These are phyloP conservation scores for Sebastes ruberrimus DNA, from an alignment of 2,797 vertebrate genomes.

Conservation along the genomic window DNA sequence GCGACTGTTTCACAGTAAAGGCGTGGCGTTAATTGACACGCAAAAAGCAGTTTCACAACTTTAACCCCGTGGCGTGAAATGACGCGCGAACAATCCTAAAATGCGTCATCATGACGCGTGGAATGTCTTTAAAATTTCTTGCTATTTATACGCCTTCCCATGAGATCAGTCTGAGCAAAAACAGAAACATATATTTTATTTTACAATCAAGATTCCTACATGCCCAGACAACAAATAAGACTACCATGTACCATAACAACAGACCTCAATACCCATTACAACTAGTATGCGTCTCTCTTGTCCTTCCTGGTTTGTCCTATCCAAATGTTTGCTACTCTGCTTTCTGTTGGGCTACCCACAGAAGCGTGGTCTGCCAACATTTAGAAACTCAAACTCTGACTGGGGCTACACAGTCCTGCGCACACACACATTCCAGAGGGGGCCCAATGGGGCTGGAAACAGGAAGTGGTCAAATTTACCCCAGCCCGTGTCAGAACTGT, in stretches of 20 bases:
- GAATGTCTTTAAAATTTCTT: neutral
- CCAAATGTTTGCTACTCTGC: slow-evolving; percentile 44
- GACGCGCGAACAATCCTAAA: neutral
- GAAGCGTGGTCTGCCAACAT: slow-evolving; percentile 70
- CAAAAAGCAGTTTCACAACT: neutral
- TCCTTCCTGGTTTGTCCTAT: slow-evolving; percentile 35
- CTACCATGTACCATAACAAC: neutral
- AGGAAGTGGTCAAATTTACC: slow-evolving; percentile 83
- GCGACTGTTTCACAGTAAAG: neutral
- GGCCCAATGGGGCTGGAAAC: slow-evolving; percentile 76
- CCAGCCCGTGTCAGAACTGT: slow-evolving; percentile 71
- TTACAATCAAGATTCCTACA: neutral
- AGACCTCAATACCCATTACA: neutral
- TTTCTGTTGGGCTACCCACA: slow-evolving; percentile 62
- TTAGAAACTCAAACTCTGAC: slow-evolving; percentile 75
- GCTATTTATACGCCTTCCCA: neutral
- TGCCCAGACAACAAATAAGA: neutral
- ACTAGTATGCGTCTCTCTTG: neutral
- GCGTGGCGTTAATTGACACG: neutral
- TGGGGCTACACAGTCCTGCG: slow-evolving; percentile 62
- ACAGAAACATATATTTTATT: neutral
- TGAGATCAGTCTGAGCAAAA: neutral
- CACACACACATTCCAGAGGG: slow-evolving; percentile 77
- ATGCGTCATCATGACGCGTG: rapidly evolving
- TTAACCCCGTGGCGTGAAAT: neutral